These are phyloP conservation scores for Silvanus unidentatus DNA, from an alignment of 2,888 invertebrate genomes.

Conservation along the genomic window DNA sequence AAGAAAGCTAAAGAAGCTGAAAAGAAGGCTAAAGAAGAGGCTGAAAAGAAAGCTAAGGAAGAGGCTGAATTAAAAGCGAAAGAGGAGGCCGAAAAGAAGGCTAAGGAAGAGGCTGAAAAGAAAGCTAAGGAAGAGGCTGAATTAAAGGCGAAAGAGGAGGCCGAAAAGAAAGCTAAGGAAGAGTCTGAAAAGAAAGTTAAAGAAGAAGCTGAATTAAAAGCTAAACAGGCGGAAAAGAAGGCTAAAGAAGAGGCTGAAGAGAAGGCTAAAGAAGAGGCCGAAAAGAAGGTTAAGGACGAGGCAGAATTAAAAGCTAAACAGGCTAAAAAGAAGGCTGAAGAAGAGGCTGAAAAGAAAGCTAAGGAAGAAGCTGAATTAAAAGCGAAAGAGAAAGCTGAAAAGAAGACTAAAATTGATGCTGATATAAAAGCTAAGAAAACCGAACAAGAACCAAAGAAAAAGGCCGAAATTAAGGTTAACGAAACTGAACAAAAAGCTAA, in stretches of 20 bases:
- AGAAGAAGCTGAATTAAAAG: slow-evolving; percentile 14
- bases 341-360: slow-evolving; percentile 18
- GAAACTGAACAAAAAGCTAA: slow-evolving; percentile 21
- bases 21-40: slow-evolving; percentile 17
- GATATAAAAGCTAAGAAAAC: slow-evolving; percentile 14
- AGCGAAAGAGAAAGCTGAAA: slow-evolving; percentile 14
- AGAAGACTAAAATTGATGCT: slow-evolving; percentile 6
- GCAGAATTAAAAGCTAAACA: slow-evolving; percentile 29
- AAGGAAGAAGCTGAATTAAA: slow-evolving; percentile 14
- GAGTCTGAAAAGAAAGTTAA: slow-evolving; percentile 15
- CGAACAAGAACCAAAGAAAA: slow-evolving; percentile 8
- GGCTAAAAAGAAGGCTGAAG: slow-evolving; percentile 16
- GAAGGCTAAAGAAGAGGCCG: slow-evolving; percentile 12
- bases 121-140: slow-evolving; percentile 14
- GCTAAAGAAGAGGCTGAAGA: slow-evolving; percentile 6
- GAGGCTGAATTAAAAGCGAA: slow-evolving; percentile 20
- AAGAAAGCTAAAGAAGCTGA: slow-evolving; percentile 17
- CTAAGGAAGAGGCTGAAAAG: slow-evolving; percentile 17
- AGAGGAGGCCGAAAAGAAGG: slow-evolving; percentile 15
- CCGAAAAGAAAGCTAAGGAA: slow-evolving; percentile 13
- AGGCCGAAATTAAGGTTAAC: slow-evolving; percentile 9
- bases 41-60: slow-evolving; percentile 18
- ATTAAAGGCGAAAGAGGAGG: slow-evolving; percentile 12
- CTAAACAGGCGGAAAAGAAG: slow-evolving; percentile 10
- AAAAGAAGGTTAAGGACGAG: slow-evolving; percentile 13